phyloP scores from a whole-genome alignment of 1,140 invertebrate species.

The Leptopilina clavipes region DNA sequence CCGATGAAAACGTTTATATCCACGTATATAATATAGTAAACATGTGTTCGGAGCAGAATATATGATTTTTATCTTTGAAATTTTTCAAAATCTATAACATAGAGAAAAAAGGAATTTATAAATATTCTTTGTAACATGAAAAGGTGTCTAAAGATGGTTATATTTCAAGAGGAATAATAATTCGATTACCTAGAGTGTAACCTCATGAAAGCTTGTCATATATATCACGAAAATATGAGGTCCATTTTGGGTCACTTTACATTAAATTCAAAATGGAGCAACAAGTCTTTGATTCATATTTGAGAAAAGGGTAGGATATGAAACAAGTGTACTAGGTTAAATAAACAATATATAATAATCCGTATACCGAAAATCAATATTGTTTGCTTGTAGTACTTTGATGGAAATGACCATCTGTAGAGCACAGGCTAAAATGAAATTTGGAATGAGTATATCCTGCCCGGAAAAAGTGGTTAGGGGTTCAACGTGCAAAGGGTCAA shows the following conservation, averaged over 20 bases:
- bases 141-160: no score
- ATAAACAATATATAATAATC: background rate
- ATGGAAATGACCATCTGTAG: background rate
- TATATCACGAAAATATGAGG: background rate
- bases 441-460: constrained; percentile 12
- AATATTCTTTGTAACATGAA: no score
- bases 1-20: no score
- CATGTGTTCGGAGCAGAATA: no score
- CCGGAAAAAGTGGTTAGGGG: background rate
- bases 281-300: constrained; percentile 9
- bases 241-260: background rate
- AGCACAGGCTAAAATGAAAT: background rate
- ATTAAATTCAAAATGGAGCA: background rate
- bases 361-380: constrained; percentile 16
- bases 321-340: background rate
- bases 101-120: no score
- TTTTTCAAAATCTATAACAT: no score
- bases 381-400: background rate
- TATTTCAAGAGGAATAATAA: background rate
- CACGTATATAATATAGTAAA: no score
- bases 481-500: constrained; percentile 36
- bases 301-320: background rate
- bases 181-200: no score
- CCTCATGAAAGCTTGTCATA: no score
- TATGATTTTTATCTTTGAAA: no score